These are phyloP conservation scores for Barypeithes pellucidus DNA, from an alignment of 2,888 invertebrate species.

Conservation along the genomic window DNA sequence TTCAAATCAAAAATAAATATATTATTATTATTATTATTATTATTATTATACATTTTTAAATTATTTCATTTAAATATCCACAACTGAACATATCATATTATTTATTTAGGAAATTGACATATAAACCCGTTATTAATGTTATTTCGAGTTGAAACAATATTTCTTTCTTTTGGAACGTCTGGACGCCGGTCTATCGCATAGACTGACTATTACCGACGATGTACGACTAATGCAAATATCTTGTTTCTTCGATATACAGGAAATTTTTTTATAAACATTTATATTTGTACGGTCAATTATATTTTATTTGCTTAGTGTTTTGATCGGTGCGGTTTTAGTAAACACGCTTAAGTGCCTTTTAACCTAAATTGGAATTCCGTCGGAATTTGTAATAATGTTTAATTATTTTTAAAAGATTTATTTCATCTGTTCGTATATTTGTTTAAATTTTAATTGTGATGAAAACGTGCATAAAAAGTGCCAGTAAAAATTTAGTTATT, in stretches of 20 bases:
- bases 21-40: no score
- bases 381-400: neutral
- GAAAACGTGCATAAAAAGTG: neutral
- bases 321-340: neutral
- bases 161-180: no score
- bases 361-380: neutral
- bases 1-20: no score
- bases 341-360: neutral
- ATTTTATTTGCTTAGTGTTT: neutral
- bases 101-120: no score
- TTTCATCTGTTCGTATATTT: neutral
- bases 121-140: no score
- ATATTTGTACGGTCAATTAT: neutral
- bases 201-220: neutral
- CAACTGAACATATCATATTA: no score
- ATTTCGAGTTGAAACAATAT: no score
- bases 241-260: neutral
- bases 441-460: neutral
- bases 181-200: neutral
- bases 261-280: constrained; percentile 4
- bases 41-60: no score
- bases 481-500: neutral
- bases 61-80: no score
- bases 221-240: neutral
- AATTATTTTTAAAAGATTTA: neutral